Evolutionary conservation across 2,113 vertebrate genomes (phyloP), one percentile per base, ranked within the genome.

Genomic region (Cacatua alba): DNA sequence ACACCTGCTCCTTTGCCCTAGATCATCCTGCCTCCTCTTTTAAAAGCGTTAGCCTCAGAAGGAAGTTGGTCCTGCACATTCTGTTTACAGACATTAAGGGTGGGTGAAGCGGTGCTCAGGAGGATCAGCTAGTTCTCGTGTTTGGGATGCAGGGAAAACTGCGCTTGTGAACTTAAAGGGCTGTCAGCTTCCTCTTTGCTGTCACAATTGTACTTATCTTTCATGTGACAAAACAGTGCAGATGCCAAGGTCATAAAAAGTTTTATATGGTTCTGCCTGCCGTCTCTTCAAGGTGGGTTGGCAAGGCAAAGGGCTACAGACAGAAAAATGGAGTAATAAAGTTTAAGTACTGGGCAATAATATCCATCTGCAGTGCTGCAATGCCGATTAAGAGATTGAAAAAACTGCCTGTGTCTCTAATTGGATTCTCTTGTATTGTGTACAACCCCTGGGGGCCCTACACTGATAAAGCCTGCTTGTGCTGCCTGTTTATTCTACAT

Each of bases 291-390:
- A 98, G 96, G 97, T 98, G 95, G 96, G 94, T 57, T 97, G 97
- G 96, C 84, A 95, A 97, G 90, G 86, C 82, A 17, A 91, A 98
- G 95, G 95, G 96, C 97, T 94, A 95, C 90, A 96, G 94, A 94
- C 84, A 98, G 96, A 98, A 97, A 98, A 98, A 96, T 97, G 94
- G 92, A 88, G 95, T 97, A 91, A 97, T 97, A 97, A 98, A 98
- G 74, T 97, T 97, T 97, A 97, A 98, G 97, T 98, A 98, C 97
- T 95, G 94, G 97, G 97, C 95, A 92, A 94, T 97, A 96, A 97
- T 97, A 98, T 97, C 97, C 97, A 97, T 98, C 97, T 97, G 95
- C 95, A 97, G 97, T 94, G 92, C 97, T 97, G 97, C 92, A 95
- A 95, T 96, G 92, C 92, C 28, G 76, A 97, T 98, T 98, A 98